phyloP scores from a whole-genome alignment of 1,140 invertebrate species.

The Sitobion miscanthi region DNA sequence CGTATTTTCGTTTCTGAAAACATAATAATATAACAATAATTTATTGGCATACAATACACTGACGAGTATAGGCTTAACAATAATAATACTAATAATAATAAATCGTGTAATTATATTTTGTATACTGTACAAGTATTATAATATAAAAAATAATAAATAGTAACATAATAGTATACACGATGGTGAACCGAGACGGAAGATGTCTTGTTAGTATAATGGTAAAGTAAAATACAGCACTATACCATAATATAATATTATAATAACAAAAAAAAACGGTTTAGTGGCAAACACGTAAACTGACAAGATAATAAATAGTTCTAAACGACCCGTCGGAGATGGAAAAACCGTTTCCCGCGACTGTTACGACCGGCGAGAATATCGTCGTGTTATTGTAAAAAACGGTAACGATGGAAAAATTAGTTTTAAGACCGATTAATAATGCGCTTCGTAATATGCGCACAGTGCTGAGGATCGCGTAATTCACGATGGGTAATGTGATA shows the following conservation, averaged over 20 bases:
- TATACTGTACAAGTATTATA: neutral
- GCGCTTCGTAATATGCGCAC: too few species aligned
- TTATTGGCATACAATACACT: neutral
- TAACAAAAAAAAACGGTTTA: neutral
- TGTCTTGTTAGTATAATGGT: neutral
- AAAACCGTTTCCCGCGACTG: neutral
- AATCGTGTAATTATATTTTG: neutral
- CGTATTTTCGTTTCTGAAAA: neutral
- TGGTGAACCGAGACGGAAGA: neutral
- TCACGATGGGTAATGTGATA: too few species aligned
- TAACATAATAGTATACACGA: neutral
- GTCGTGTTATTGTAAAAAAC: too few species aligned
- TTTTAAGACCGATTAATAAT: neutral
- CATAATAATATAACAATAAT: neutral
- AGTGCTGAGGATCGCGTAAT: too few species aligned
- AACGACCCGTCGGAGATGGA: neutral
- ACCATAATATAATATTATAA: neutral
- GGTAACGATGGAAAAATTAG: neutral
- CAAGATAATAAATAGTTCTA: slow-evolving; percentile 3
- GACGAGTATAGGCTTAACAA: neutral
- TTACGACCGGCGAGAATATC: neutral
- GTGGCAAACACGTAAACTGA: neutral
- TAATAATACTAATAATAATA: neutral
- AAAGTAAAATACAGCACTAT: neutral
- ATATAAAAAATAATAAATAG: neutral